These are phyloP conservation scores for Clusia tigrina DNA, from an alignment of 2,888 invertebrate genomes.

Conservation along the genomic window DNA sequence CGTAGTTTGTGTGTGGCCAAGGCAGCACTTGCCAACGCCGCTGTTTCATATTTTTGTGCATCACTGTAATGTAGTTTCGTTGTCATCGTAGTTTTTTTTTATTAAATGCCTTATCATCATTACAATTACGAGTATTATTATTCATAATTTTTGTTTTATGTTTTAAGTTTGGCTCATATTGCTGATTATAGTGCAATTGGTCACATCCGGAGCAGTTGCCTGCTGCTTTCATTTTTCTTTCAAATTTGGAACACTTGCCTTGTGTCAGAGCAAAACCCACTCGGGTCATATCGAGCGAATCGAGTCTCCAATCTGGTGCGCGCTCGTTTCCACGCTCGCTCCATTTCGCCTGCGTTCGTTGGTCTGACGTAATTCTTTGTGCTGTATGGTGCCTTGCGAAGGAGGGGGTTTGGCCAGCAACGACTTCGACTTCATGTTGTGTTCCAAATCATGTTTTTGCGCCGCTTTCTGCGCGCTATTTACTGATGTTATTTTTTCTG, in stretches of 20 bases:
- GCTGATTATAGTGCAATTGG: slow-evolving; percentile 2
- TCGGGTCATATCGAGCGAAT: too few relatives aligned
- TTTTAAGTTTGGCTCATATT: too few relatives aligned
- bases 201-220: not conserved
- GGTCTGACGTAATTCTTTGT: not conserved
- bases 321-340: not conserved
- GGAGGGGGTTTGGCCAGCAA: slow-evolving; percentile 4
- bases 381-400: not conserved
- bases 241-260: not conserved
- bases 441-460: not conserved
- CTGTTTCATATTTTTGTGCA: not conserved
- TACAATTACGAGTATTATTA: not conserved
- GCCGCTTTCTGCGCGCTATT: not conserved
- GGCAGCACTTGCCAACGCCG: too few relatives aligned
- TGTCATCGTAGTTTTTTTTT: not conserved
- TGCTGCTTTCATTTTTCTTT: not conserved
- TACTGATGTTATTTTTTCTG: slow-evolving; percentile 6
- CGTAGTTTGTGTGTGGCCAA: not conserved
- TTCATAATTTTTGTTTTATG: not conserved
- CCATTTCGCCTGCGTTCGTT: not conserved
- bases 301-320: not conserved
- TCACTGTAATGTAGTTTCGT: not conserved
- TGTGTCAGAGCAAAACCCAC: too few relatives aligned
- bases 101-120: not conserved
- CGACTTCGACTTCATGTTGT: slow-evolving; percentile 8